phyloP scores from a whole-genome alignment of 2,113 vertebrate species.

The Crotalus horridus region DNA sequence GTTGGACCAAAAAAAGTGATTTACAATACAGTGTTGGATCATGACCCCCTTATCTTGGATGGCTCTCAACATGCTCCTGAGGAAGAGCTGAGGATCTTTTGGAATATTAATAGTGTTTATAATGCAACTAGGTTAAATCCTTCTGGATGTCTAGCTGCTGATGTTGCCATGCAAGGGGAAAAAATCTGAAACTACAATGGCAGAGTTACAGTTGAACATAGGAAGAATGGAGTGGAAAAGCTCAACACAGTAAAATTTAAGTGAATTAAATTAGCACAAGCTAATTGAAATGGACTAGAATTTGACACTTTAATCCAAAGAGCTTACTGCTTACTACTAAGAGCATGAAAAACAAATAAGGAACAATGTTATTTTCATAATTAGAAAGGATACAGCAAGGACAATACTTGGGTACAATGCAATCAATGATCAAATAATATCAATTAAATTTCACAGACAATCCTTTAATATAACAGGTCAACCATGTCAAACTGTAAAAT shows the following conservation, averaged over 20 bases:
- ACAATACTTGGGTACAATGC: background rate
- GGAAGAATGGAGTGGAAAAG: background rate
- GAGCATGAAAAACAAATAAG: background rate
- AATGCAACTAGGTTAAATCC: background rate
- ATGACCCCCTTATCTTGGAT: background rate
- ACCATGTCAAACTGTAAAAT: background rate
- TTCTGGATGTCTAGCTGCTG: background rate
- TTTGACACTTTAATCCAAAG: background rate
- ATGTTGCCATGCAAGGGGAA: background rate
- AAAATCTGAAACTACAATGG: background rate
- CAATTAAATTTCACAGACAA: background rate
- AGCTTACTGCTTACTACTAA: background rate
- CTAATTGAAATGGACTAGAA: background rate
- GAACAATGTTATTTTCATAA: background rate
- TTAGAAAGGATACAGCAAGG: background rate
- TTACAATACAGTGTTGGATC: background rate
- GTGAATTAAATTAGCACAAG: background rate
- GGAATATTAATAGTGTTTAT: background rate
- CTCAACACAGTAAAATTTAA: background rate
- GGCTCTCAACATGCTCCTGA: background rate
- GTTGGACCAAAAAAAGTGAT: background rate
- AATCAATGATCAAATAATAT: background rate
- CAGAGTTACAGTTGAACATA: background rate
- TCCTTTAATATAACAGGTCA: background rate
- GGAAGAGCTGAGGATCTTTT: background rate